Evolutionary conservation across 2,113 vertebrate species (phyloP).

Genomic region (Maccullochella peelii): DNA sequence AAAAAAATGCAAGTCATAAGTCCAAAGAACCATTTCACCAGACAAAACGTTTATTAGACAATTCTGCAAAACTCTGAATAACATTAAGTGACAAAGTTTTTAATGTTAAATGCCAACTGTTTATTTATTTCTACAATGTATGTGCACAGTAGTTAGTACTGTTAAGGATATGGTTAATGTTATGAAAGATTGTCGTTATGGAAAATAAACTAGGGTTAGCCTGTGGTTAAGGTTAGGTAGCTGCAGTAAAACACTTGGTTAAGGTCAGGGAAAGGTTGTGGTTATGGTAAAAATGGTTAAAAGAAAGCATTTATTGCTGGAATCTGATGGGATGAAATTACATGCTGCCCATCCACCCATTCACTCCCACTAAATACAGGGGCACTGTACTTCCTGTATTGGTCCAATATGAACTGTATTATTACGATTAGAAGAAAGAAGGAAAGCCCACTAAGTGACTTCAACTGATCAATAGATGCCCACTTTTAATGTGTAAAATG

Average conservation of each 20-base stretch:
- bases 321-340: background rate
- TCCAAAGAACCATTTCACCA: background rate
- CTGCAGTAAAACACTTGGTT: background rate
- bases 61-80: background rate
- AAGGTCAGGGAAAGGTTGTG: background rate
- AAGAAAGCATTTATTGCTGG: too few relatives aligned
- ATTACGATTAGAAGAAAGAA: background rate
- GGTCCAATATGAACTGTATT: background rate
- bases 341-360: background rate
- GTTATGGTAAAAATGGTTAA: background rate
- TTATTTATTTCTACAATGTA: background rate
- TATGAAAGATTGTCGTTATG: background rate
- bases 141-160: background rate
- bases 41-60: background rate
- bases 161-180: background rate
- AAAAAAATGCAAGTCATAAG: background rate
- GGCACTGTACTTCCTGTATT: background rate
- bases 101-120: background rate
- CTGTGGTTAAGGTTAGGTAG: background rate
- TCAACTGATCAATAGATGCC: background rate
- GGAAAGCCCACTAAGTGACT: constrained; percentile 8
- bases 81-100: background rate
- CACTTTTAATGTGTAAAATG: constrained; percentile 40
- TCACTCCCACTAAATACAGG: background rate
- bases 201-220: too few relatives aligned